Conservation (phyloP, 2,113 vertebrate species). For the Paralichthys olivaceus region DNA sequence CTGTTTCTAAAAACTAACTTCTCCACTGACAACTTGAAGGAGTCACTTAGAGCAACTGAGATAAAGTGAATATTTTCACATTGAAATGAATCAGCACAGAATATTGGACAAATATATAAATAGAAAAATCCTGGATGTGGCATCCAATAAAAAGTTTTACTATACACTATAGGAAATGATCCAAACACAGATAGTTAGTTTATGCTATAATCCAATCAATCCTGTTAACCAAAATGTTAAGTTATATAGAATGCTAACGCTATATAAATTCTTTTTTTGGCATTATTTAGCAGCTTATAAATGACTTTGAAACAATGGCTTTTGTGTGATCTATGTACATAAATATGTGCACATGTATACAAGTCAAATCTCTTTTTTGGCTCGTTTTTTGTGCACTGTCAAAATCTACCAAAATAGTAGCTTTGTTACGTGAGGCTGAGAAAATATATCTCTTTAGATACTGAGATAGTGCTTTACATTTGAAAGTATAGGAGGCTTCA, state of each 20-base stretch:
- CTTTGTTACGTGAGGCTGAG: constrained; percentile 76
- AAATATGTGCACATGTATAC: constrained; percentile 57
- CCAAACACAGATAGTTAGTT: constrained; percentile 56
- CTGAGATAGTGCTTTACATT: constrained; percentile 77
- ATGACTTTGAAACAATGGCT: constrained; percentile 82
- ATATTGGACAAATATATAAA: constrained; percentile 59
- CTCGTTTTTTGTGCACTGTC: constrained; percentile 71
- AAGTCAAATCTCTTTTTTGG: constrained; percentile 72
- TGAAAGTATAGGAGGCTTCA: constrained; percentile 74
- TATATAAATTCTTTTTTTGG: constrained; percentile 79
- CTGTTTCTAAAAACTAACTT: constrained; percentile 44
- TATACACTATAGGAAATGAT: constrained; percentile 57
- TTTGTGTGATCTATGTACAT: constrained; percentile 76
- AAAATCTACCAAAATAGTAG: constrained; percentile 81
- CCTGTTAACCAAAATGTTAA: constrained; percentile 52
- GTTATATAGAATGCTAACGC: constrained; percentile 60
- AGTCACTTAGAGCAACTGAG: constrained; percentile 59
- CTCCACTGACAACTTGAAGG: constrained; percentile 47
- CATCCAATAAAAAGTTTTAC: constrained; percentile 60
- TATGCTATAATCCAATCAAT: constrained; percentile 52
- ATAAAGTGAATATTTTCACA: constrained; percentile 62
- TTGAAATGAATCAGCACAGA: constrained; percentile 63
- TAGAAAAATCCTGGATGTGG: constrained; percentile 51
- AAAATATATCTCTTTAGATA: constrained; percentile 81
- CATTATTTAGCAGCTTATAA: constrained; percentile 85